These are phyloP conservation scores for Cassiopea xamachana DNA, from an alignment of 30 jellyfish, hydroid and myxozoan species.

Conservation along the genomic window DNA sequence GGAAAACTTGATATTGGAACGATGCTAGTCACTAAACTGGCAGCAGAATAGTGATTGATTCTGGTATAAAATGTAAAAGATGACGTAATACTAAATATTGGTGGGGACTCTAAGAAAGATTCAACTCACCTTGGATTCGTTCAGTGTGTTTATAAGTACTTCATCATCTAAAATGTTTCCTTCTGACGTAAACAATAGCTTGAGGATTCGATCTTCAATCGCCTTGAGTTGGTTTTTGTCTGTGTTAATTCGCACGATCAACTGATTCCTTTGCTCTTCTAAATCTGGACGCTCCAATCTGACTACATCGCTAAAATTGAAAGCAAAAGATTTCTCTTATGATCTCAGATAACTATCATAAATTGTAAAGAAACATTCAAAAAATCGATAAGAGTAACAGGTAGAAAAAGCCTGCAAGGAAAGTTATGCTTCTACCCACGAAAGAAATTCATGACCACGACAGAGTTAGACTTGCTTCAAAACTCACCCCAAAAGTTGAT, in stretches of 20 bases:
- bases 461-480: background rate
- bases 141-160: constrained; percentile 86
- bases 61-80: no score
- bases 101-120: no score
- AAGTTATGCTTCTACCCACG: no score
- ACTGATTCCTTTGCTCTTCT: constrained; percentile 93
- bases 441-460: no score
- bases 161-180: constrained; percentile 98
- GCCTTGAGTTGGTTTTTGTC: constrained; percentile 96
- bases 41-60: no score
- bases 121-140: constrained; percentile 84
- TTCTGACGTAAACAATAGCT: constrained; percentile 89
- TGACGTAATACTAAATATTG: no score
- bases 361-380: no score
- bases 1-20: background rate
- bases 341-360: background rate
- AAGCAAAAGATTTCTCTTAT: background rate
- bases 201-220: constrained; percentile 91
- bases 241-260: constrained; percentile 91
- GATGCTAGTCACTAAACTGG: no score
- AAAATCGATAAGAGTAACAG: no score
- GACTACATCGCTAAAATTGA: constrained; percentile 79
- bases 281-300: constrained; percentile 93
- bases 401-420: no score
- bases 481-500: constrained; percentile 93